phyloP scores from a whole-genome alignment of 30 jellyfish, hydroid and myxozoan genomes.

The Cassiopea xamachana region DNA sequence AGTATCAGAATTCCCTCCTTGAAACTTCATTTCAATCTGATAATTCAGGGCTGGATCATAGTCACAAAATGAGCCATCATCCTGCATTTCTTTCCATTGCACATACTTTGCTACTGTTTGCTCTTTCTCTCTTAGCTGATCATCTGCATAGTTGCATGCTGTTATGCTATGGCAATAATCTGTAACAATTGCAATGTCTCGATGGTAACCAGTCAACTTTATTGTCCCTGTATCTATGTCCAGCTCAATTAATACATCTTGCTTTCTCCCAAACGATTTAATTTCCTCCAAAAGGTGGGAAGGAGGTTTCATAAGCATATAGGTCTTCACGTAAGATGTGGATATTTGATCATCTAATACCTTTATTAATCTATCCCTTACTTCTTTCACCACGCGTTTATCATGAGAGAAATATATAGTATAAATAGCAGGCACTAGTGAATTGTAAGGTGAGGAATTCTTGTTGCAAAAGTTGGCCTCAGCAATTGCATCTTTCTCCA shows the following conservation, averaged over 20 bases:
- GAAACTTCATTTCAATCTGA: not conserved
- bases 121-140: constrained; percentile 9
- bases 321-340: not conserved
- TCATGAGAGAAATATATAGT: not conserved
- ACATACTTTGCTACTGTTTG: constrained; percentile 17
- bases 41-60: constrained; percentile 32
- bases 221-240: constrained; percentile 26
- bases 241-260: constrained; percentile 21
- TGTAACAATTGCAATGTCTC: constrained; percentile 4
- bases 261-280: not conserved
- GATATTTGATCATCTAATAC: constrained; percentile 23
- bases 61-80: not conserved
- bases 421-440: not conserved
- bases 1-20: not conserved
- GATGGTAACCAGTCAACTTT: constrained; percentile 11
- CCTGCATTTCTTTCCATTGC: constrained; percentile 47
- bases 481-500: not conserved
- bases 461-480: not conserved
- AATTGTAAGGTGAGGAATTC: not conserved
- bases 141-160: not conserved
- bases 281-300: not conserved
- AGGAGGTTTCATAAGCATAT: not conserved
- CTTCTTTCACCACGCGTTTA: not conserved
- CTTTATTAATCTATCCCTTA: not conserved
- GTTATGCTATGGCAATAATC: not conserved